Evolutionary conservation across 2,888 invertebrate species (phyloP).

Genomic region (Drosophila kanekoi): DNA sequence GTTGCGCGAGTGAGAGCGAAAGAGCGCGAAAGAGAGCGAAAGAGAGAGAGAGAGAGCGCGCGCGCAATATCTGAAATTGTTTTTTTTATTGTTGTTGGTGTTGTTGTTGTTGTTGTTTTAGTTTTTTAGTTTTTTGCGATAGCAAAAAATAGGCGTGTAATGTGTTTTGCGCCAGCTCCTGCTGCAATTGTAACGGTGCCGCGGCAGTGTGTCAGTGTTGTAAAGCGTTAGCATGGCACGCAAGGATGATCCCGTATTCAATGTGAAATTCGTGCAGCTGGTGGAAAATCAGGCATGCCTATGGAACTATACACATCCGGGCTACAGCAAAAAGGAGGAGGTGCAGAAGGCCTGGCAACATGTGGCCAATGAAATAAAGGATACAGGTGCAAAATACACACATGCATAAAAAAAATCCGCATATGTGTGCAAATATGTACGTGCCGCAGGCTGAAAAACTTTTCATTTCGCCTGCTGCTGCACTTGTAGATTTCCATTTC

Average conservation of each 20-base stretch:
- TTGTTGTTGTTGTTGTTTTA: neutral
- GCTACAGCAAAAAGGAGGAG: conserved; percentile 83
- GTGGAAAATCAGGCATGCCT: conserved; percentile 81
- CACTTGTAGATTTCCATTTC: conserved; percentile 57
- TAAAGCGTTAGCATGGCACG: conserved; percentile 72
- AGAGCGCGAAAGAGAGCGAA: neutral
- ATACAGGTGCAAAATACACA: conserved; percentile 70
- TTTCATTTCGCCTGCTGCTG: conserved; percentile 31
- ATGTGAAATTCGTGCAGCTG: conserved; percentile 83
- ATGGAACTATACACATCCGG: conserved; percentile 83
- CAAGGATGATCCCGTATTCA: conserved; percentile 84
- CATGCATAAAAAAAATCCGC: too few species aligned
- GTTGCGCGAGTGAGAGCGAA: conserved; percentile 1
- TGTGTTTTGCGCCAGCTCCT: conserved; percentile 26
- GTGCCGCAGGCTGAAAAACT: conserved; percentile 21
- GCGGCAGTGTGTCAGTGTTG: conserved; percentile 41
- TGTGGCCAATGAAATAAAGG: conserved; percentile 83
- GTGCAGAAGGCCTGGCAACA: conserved; percentile 83
- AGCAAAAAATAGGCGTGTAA: conserved; percentile 18
- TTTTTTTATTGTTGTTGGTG: neutral
- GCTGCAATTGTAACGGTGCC: conserved; percentile 37
- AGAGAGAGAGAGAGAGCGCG: conserved; percentile 19
- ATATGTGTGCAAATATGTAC: too few species aligned
- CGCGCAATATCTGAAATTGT: conserved; percentile 38
- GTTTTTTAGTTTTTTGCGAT: neutral